These are phyloP conservation scores for Crotalus viridis DNA, from an alignment of 2,113 vertebrate species.

Conservation along the genomic window DNA sequence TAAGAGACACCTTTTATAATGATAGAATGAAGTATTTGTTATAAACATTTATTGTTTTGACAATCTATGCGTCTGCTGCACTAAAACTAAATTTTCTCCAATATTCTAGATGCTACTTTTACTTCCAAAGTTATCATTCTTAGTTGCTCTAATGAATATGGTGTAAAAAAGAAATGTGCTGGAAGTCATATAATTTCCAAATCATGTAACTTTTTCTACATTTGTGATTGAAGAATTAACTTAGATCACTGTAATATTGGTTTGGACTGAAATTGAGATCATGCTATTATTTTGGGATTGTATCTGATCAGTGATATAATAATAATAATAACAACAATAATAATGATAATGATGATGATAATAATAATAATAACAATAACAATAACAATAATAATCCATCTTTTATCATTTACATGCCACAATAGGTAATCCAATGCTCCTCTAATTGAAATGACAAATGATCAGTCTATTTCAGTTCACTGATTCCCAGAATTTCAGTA, in stretches of 20 bases:
- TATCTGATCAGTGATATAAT: neutral
- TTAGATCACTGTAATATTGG: neutral
- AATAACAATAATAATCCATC: neutral
- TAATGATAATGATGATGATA: no score
- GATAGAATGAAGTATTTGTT: neutral
- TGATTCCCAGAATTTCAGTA: neutral
- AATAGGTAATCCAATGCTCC: neutral
- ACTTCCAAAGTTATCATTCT: neutral
- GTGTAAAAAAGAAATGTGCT: neutral
- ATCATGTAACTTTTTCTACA: neutral
- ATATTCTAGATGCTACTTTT: neutral
- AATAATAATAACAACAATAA: neutral
- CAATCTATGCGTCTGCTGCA: neutral
- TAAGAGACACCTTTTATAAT: neutral
- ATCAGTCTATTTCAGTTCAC: neutral
- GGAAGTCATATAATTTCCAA: neutral
- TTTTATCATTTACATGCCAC: neutral
- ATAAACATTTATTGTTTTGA: neutral
- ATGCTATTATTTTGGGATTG: neutral
- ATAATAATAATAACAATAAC: neutral
- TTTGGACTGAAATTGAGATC: neutral
- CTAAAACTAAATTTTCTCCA: neutral
- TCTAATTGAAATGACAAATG: neutral
- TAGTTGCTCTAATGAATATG: neutral
- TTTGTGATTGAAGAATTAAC: neutral